phyloP scores from a whole-genome alignment of 2,888 invertebrate genomes.

The Alsophila aescularia region DNA sequence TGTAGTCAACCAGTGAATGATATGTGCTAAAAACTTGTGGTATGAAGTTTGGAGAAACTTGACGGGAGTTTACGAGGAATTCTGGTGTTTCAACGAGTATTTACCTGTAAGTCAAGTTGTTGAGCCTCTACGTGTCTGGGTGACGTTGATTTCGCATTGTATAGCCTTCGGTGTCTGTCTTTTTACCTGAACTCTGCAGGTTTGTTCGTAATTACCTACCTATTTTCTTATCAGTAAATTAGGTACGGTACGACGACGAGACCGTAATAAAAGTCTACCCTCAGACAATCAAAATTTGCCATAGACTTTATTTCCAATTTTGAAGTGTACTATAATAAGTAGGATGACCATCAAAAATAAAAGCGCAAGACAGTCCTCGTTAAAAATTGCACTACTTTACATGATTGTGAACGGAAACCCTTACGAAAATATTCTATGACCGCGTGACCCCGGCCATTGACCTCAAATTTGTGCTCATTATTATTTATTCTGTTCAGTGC shows the following conservation, averaged over 20 bases:
- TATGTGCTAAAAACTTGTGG: constrained; percentile 72
- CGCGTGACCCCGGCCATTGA: constrained; percentile 40
- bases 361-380: constrained; percentile 4
- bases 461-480: constrained; percentile 17
- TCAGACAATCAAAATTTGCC: too few relatives aligned
- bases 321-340: constrained; percentile 1
- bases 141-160: constrained; percentile 68
- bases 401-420: neutral
- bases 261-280: too few relatives aligned
- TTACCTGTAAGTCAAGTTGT: constrained; percentile 73
- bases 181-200: constrained; percentile 11
- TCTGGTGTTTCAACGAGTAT: constrained; percentile 66
- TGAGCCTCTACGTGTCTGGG: constrained; percentile 70
- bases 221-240: neutral
- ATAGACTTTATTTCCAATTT: too few relatives aligned
- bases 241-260: too few relatives aligned
- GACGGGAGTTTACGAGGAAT: constrained; percentile 71
- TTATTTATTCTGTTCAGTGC: too few relatives aligned
- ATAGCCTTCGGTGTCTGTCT: constrained; percentile 37
- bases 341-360: constrained; percentile 6
- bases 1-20: constrained; percentile 67
- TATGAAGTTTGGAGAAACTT: constrained; percentile 79
- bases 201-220: neutral
- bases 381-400: neutral
- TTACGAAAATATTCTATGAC: constrained; percentile 1